A percentile compares a stretch with the other conserved stretches of the same genome.
Conservation (phyloP, 2,113 vertebrate species). For the Centropristis striata region DNA sequence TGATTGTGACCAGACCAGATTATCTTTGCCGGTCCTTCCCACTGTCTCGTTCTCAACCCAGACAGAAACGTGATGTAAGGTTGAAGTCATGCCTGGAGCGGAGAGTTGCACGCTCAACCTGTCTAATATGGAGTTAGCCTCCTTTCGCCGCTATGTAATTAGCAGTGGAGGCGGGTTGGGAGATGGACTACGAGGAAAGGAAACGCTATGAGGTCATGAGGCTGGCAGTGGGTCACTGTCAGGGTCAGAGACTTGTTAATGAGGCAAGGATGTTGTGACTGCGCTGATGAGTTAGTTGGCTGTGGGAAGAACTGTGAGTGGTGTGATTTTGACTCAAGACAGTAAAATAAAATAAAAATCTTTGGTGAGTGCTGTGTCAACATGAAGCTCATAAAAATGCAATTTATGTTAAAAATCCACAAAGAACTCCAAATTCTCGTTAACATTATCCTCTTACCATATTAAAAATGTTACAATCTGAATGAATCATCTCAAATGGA, state of each 20-base stretch:
- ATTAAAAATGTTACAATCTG: background rate
- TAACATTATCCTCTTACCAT: background rate
- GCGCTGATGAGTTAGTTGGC: conserved; percentile 15
- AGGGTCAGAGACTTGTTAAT: conserved; percentile 52
- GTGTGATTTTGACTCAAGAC: background rate
- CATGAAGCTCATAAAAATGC: background rate
- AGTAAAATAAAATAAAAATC: background rate
- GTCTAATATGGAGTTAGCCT: conserved; percentile 88
- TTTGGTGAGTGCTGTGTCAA: background rate
- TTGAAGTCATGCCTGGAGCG: background rate
- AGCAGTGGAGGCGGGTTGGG: conserved; percentile 9
- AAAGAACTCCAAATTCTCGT: background rate
- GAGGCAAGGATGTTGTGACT: conserved; percentile 38
- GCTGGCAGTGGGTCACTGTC: conserved; percentile 40
- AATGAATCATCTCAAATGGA: conserved; percentile 5
- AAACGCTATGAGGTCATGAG: conserved; percentile 58
- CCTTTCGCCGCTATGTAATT: conserved; percentile 77
- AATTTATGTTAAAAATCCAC: background rate
- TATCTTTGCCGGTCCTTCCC: conserved; percentile 24
- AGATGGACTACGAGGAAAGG: conserved; percentile 30
- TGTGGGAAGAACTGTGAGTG: conserved; percentile 4
- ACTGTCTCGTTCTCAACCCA: conserved; percentile 27
- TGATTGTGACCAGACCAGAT: conserved; percentile 45
- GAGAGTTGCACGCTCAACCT: background rate
- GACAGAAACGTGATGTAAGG: conserved; percentile 73